Percentiles rank a stretch among this genome's conserved stretches.
These are phyloP conservation scores for Bubo blakistoni DNA, from an alignment of 2,113 vertebrate genomes.

Conservation along the genomic window DNA sequence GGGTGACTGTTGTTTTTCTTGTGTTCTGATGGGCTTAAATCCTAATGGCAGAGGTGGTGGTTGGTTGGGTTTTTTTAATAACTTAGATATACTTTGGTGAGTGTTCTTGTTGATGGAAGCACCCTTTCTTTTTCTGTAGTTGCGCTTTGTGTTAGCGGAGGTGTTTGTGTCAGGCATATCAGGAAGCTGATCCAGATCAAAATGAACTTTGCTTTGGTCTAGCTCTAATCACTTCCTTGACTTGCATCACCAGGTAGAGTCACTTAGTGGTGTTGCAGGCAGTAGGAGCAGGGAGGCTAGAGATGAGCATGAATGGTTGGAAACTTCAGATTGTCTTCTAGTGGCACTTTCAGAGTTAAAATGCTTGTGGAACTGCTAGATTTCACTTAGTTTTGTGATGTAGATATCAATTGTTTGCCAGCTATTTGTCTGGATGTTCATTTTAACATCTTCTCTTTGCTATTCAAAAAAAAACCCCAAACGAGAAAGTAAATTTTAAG, in stretches of 20 bases:
- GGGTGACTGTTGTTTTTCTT: not conserved
- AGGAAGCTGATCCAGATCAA: not conserved
- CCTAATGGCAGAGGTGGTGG: not conserved
- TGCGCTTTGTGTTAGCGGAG: not conserved
- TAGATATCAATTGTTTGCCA: fast-evolving
- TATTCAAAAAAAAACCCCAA: not conserved
- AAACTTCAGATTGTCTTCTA: not conserved
- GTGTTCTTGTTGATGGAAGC: not conserved
- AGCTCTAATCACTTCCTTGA: not conserved
- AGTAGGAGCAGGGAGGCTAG: not conserved
- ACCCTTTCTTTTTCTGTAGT: not conserved
- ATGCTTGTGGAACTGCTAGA: not conserved
- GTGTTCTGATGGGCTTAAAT: not conserved
- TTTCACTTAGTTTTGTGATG: not conserved
- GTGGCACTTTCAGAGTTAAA: not conserved
- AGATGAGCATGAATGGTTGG: not conserved
- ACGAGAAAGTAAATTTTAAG: not conserved
- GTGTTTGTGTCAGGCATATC: not conserved
- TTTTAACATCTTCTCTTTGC: not conserved
- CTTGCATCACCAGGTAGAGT: not conserved
- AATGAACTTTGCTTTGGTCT: not conserved
- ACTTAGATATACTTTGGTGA: too few species aligned
- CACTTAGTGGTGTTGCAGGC: not conserved
- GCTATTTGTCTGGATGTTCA: not conserved
- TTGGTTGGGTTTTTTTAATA: not conserved